phyloP scores from a whole-genome alignment of 64 coral and sea anemone species.

The Cladopsammia gracilis region DNA sequence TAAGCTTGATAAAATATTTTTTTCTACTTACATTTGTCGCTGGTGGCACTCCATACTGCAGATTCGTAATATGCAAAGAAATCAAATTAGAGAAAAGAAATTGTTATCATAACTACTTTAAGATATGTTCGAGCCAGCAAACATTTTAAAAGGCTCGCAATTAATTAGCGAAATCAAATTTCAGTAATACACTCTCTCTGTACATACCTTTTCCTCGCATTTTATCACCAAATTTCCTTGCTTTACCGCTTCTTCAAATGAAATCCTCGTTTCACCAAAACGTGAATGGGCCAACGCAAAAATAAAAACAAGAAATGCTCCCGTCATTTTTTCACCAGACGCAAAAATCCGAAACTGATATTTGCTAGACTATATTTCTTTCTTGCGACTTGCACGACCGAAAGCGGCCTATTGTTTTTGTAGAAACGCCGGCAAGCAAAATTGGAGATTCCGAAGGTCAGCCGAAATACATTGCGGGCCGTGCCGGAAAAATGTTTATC shows the following conservation, averaged over 20 bases:
- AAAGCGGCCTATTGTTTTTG: neutral
- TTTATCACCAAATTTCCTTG: conserved; percentile 10
- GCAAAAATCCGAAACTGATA: no score
- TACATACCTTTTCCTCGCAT: conserved; percentile 38
- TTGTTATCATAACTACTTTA: neutral
- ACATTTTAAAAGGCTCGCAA: no score
- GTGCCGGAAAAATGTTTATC: neutral
- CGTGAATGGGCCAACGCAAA: neutral
- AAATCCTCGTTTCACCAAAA: neutral
- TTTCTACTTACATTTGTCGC: neutral
- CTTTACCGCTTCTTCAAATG: neutral
- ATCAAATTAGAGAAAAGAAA: neutral
- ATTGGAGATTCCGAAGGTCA: neutral
- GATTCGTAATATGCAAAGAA: neutral
- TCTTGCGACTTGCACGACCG: neutral
- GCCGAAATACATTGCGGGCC: neutral
- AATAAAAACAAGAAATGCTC: neutral
- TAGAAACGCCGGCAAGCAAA: neutral
- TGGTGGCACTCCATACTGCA: neutral
- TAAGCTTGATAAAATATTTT: neutral
- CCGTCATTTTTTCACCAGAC: neutral
- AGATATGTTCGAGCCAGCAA: no score
- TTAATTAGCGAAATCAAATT: no score
- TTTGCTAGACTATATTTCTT: neutral
- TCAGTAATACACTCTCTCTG: no score